Conservation (phyloP, 2,888 invertebrate genomes). For the Cephalotes varians region DNA sequence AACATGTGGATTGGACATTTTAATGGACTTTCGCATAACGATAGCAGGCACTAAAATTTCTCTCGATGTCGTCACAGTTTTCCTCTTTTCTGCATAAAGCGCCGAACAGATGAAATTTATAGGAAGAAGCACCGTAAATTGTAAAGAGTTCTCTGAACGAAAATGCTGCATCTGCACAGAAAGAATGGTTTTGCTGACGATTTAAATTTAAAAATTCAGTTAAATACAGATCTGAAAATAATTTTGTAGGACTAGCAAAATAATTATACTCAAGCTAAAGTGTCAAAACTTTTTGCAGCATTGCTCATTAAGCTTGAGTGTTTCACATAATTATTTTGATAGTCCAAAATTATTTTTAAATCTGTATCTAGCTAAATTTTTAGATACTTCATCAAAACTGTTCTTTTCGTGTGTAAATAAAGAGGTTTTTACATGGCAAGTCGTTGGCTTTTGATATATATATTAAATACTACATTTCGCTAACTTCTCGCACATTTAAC, state of each 20-base stretch:
- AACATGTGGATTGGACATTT: conserved; percentile 48
- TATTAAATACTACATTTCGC: conserved; percentile 10
- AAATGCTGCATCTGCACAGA: conserved; percentile 11
- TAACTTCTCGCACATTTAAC: conserved; percentile 4
- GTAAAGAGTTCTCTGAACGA: not conserved
- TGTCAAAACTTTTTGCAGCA: too few species aligned
- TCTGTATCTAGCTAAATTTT: too few species aligned
- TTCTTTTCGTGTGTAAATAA: too few species aligned
- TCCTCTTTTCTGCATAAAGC: conserved; percentile 36
- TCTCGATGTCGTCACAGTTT: conserved; percentile 34
- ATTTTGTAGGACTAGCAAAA: too few species aligned
- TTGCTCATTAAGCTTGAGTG: too few species aligned
- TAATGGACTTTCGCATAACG: conserved; percentile 41
- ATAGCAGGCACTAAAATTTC: conserved; percentile 35
- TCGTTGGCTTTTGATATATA: conserved; percentile 24
- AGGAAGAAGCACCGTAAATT: conserved; percentile 22
- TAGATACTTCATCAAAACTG: too few species aligned
- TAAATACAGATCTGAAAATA: too few species aligned
- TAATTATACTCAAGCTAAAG: too few species aligned
- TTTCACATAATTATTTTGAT: too few species aligned
- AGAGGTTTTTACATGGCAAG: not conserved
- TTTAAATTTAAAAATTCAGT: too few species aligned
- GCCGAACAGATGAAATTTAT: conserved; percentile 31
- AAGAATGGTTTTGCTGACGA: too few species aligned
- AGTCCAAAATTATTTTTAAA: too few species aligned